Evolutionary conservation across 2,888 invertebrate species (phyloP), one percentile per base, ranked within the genome.

Genomic region (Himalopsyche anomala): DNA sequence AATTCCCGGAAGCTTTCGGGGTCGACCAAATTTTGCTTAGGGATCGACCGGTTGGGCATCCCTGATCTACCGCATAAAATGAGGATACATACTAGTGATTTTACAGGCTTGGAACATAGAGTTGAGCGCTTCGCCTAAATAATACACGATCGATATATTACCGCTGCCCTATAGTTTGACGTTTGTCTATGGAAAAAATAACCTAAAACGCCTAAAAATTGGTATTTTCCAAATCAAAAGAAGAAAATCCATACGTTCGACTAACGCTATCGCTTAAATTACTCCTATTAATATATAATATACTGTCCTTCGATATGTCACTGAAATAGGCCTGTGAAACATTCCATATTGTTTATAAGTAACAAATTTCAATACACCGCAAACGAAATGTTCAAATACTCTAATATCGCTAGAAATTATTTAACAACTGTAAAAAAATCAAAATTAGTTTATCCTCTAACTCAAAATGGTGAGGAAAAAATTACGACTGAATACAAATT

Each of bases 101-200:
- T 28, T 28, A 28, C 28, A 28, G 28, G 28, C 28, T 28, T 28
- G 28, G 28, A 28, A 28, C 28, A 28, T 28, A 28, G 28, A 28
- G 28, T 28, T 28, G 28, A 2, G 28, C 28, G 28, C 28, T 28
- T 28, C 28, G 0, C 28, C 28, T n/a, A 56, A 0, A 19, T 28
- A 28, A 5, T 5, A 11, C 5, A n/a, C 62, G 19, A 62, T 62
- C 62, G 62, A 62, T 62, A 62, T 19, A 1, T 19, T 0, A 38
- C 6, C 83, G 17, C 19, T 15, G 38, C 8, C 69, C 12, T 69
- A 54, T 36, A 42, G 45, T 81, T 62, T 84, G 84, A 81, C 84
- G 81, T 81, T 62, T 62, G 84, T 84, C 80, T 81, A 84, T 84
- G 84, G 38, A 81, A 42, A 80, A 28, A 36, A n/a, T 81, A 85